phyloP scores from a whole-genome alignment of 2,113 vertebrate species.

The Limnothrissa miodon region DNA sequence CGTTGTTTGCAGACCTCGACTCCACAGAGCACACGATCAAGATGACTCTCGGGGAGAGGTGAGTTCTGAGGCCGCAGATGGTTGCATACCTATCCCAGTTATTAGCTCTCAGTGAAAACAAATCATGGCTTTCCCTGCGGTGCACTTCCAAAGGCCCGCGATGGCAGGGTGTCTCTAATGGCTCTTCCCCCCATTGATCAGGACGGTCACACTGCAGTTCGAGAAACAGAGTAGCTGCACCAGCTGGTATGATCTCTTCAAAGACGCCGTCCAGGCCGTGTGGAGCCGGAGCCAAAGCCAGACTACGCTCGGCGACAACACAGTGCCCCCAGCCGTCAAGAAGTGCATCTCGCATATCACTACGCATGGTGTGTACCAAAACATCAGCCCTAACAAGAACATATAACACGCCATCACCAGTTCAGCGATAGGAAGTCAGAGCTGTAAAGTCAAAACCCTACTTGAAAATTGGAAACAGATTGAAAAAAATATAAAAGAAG shows the following conservation, averaged over 20 bases:
- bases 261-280: constrained; percentile 37
- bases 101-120: neutral
- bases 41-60: constrained; percentile 43
- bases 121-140: constrained; percentile 9
- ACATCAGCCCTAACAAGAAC: neutral
- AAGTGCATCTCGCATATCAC: constrained; percentile 72
- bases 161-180: neutral
- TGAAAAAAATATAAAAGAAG: neutral
- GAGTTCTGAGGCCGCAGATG: constrained; percentile 7
- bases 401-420: neutral
- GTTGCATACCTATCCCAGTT: neutral
- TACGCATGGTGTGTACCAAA: constrained; percentile 51
- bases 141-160: neutral
- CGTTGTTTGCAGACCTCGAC: constrained; percentile 27
- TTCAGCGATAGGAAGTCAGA: neutral
- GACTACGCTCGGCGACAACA: constrained; percentile 45
- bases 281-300: neutral
- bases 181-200: constrained; percentile 34
- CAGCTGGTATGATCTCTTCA: constrained; percentile 61
- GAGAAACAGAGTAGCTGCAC: constrained; percentile 59
- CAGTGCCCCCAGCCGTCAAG: constrained; percentile 54
- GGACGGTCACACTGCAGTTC: constrained; percentile 62
- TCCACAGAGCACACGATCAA: constrained; percentile 42
- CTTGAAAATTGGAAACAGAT: neutral
- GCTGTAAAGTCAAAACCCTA: neutral